Conservation (phyloP, 2,888 invertebrate species). For the Cordilura impudica region DNA sequence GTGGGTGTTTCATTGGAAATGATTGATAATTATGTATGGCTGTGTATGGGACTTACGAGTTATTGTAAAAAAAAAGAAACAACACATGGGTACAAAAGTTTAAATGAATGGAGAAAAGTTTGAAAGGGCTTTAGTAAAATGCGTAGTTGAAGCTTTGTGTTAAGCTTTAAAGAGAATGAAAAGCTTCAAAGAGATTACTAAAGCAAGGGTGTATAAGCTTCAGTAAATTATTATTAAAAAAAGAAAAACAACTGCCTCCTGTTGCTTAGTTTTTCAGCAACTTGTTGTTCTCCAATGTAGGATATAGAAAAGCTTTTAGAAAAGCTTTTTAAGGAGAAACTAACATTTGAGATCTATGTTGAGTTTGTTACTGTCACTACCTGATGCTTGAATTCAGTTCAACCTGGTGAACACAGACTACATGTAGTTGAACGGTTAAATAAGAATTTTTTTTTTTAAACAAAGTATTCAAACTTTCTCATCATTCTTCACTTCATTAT, state of each 20-base stretch:
- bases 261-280: conserved; percentile 55
- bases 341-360: conserved; percentile 35
- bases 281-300: conserved; percentile 55
- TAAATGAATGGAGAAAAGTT: conserved; percentile 43
- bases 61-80: not conserved
- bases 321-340: conserved; percentile 26
- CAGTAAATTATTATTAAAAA: not conserved
- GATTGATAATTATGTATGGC: conserved; percentile 16
- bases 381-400: conserved; percentile 74
- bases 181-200: conserved; percentile 46
- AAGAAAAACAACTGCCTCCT: conserved; percentile 45
- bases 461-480: conserved; percentile 63
- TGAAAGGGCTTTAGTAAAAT: not conserved
- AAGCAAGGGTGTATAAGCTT: conserved; percentile 23
- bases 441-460: conserved; percentile 64
- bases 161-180: not conserved
- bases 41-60: not conserved
- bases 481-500: conserved; percentile 55
- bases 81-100: not conserved
- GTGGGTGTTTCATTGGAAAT: conserved; percentile 36
- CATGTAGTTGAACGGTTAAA: conserved; percentile 76
- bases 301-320: conserved; percentile 8
- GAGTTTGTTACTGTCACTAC: conserved; percentile 66
- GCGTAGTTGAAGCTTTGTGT: conserved; percentile 33
- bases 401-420: conserved; percentile 74